A percentile compares a stretch with the other conserved stretches of the same genome.
Evolutionary conservation across 1,140 invertebrate genomes (phyloP).

Genomic region (Bombus difficillimus): DNA sequence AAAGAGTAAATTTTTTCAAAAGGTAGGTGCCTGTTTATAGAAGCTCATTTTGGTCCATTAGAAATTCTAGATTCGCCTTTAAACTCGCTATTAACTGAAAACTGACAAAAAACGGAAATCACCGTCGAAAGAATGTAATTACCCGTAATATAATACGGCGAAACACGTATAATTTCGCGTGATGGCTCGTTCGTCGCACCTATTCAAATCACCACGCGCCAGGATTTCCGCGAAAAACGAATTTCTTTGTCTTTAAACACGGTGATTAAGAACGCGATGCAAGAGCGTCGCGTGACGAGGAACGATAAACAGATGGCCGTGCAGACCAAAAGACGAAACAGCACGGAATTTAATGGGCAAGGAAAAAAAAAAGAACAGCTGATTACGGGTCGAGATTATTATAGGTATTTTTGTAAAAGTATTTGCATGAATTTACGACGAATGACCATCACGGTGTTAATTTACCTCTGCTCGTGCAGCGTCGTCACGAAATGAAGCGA

Average conservation of each 20-base stretch:
- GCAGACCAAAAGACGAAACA: neutral
- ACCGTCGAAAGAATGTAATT: slow-evolving; percentile 23
- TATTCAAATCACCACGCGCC: neutral
- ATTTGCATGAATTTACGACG: slow-evolving; percentile 69
- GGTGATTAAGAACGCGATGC: slow-evolving; percentile 29
- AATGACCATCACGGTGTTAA: neutral
- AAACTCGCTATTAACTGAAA: neutral
- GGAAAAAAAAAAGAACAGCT: neutral
- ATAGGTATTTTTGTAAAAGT: slow-evolving; percentile 71
- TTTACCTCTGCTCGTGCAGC: neutral
- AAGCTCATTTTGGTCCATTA: neutral
- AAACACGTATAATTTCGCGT: slow-evolving; percentile 65
- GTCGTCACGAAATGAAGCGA: neutral
- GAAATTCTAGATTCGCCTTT: slow-evolving; percentile 6
- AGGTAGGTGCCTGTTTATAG: neutral
- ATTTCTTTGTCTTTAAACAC: slow-evolving; percentile 52
- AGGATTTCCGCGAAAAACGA: slow-evolving; percentile 38
- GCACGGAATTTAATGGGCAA: neutral
- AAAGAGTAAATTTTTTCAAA: neutral
- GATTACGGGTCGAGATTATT: slow-evolving; percentile 56
- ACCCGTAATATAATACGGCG: slow-evolving; percentile 52
- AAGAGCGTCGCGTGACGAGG: slow-evolving; percentile 60
- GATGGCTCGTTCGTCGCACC: slow-evolving; percentile 34
- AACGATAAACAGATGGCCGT: slow-evolving; percentile 31
- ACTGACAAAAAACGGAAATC: neutral